These are phyloP conservation scores for Pachypeltis micranthus DNA, from an alignment of 1,140 invertebrate genomes.

Conservation along the genomic window DNA sequence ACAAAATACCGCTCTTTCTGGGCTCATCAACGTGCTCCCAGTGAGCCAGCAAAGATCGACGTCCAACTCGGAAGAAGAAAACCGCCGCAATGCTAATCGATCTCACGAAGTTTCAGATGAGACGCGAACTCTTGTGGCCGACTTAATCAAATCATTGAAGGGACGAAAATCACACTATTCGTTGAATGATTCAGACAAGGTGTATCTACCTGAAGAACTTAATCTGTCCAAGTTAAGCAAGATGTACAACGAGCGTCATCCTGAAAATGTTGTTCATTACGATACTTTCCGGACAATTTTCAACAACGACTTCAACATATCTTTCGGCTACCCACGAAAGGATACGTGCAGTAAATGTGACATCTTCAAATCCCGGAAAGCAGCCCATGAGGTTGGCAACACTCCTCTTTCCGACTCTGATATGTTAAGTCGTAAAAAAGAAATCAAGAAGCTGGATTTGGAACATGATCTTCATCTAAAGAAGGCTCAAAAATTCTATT, in stretches of 20 bases:
- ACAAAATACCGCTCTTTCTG: too few relatives aligned
- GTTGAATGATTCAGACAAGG: background rate
- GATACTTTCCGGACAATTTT: background rate
- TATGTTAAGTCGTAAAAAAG: too few relatives aligned
- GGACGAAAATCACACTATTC: background rate
- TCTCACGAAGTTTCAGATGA: background rate
- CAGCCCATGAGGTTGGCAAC: too few relatives aligned
- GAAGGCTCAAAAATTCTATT: too few relatives aligned
- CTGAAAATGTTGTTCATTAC: slow-evolving; percentile 12
- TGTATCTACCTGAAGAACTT: background rate
- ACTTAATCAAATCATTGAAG: background rate
- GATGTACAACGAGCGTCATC: slow-evolving; percentile 8
- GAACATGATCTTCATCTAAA: too few relatives aligned
- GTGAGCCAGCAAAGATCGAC: too few relatives aligned
- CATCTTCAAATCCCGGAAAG: too few relatives aligned
- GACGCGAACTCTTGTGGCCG: background rate
- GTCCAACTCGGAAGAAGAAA: too few relatives aligned
- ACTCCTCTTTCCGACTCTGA: too few relatives aligned
- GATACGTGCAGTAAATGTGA: slow-evolving; percentile 17
- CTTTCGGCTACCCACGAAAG: slow-evolving; percentile 20
- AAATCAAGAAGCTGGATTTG: too few relatives aligned
- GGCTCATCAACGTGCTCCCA: too few relatives aligned
- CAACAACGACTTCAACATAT: slow-evolving; percentile 10
- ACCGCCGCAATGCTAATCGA: too few relatives aligned
- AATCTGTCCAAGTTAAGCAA: background rate